A percentile compares a stretch with the other conserved stretches of the same genome.
Evolutionary conservation across 2,113 vertebrate species (phyloP).

Genomic region (Polyodon spathula): DNA sequence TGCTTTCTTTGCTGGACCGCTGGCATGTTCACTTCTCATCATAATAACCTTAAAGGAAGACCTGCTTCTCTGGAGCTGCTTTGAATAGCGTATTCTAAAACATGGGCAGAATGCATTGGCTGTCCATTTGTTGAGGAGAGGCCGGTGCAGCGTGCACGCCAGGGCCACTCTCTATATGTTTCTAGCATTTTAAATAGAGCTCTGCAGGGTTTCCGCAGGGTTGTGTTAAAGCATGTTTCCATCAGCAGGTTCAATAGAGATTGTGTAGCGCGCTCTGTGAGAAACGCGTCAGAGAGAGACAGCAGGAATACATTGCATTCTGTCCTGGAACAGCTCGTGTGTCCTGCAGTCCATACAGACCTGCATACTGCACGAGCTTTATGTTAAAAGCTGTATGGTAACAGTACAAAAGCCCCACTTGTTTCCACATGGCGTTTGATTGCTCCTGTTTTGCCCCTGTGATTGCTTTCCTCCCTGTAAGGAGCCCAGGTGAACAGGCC

Average conservation of each 20-base stretch:
- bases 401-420: not conserved
- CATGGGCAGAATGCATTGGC: too few species aligned
- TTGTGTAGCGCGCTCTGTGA: not conserved
- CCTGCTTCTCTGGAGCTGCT: too few species aligned
- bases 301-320: not conserved
- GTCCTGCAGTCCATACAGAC: too few species aligned
- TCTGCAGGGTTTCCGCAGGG: not conserved
- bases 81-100: too few species aligned
- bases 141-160: too few species aligned
- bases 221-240: not conserved
- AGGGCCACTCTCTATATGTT: conserved; percentile 10
- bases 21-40: too few species aligned
- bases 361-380: too few species aligned
- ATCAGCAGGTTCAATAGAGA: not conserved
- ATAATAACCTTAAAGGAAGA: too few species aligned
- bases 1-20: too few species aligned
- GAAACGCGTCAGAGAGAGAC: not conserved
- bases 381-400: not conserved
- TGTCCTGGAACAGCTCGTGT: too few species aligned
- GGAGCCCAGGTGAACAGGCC: not conserved
- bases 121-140: too few species aligned
- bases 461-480: not conserved
- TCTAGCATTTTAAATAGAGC: conserved; percentile 1
- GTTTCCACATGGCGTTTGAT: not conserved
- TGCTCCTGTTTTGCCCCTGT: not conserved